Percentiles rank a stretch among this genome's conserved stretches.
These are phyloP conservation scores for Sthenelais limicola DNA, from an alignment of 2,888 invertebrate genomes.

Conservation along the genomic window DNA sequence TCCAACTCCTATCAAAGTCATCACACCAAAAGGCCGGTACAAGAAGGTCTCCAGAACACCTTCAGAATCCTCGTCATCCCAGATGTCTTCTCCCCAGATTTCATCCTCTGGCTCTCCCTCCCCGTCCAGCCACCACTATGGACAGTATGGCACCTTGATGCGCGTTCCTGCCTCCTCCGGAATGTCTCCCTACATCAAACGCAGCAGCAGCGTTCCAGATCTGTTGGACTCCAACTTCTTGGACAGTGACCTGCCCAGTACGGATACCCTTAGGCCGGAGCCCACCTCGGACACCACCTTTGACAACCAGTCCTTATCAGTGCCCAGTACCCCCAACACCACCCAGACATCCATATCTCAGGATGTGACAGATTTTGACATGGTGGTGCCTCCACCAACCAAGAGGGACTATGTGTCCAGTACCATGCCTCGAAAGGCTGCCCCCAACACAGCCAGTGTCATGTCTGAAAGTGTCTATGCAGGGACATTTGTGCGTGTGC, in stretches of 20 bases:
- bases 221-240: constrained; percentile 13
- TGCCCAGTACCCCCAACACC: background rate
- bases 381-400: background rate
- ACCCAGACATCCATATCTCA: background rate
- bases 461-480: constrained; percentile 14
- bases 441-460: background rate
- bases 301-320: too few relatives aligned
- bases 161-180: background rate
- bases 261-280: background rate
- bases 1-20: background rate
- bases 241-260: background rate
- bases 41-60: constrained; percentile 9
- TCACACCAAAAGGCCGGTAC: constrained; percentile 8
- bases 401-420: background rate
- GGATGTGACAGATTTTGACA: background rate
- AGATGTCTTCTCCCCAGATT: background rate
- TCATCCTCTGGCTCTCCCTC: background rate
- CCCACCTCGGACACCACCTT: background rate
- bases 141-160: constrained; percentile 2
- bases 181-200: constrained; percentile 13
- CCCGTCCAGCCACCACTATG: background rate
- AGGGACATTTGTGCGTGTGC: constrained; percentile 13
- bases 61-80: constrained; percentile 7
- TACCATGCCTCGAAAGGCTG: background rate
- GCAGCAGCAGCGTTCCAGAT: constrained; percentile 36